These are phyloP conservation scores for Cyanocitta stelleri DNA, from an alignment of 2,113 vertebrate species.

Conservation along the genomic window DNA sequence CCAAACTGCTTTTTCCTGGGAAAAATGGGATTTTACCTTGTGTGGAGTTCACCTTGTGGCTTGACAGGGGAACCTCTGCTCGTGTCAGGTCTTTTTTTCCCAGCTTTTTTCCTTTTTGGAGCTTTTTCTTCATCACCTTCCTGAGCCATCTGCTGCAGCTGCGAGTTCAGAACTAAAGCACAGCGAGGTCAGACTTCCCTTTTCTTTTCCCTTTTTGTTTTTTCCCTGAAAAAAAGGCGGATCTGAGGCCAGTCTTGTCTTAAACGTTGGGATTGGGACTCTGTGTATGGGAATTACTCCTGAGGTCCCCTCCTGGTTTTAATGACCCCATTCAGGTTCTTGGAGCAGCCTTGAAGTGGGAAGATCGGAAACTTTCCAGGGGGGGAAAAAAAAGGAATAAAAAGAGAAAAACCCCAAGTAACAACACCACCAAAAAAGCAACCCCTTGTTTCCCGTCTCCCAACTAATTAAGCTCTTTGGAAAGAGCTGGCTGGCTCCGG, in stretches of 20 bases:
- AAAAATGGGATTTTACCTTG: background rate
- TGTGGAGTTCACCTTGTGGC: rapidly evolving
- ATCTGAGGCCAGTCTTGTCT: background rate
- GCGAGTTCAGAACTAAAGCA: rapidly evolving
- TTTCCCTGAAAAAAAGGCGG: rapidly evolving
- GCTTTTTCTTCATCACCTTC: background rate
- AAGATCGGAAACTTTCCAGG: rapidly evolving
- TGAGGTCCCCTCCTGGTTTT: background rate
- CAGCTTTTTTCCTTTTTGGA: background rate
- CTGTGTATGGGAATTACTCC: background rate
- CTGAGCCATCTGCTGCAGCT: background rate
- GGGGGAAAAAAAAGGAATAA: background rate
- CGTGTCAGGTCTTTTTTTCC: rapidly evolving
- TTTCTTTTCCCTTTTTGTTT: background rate
- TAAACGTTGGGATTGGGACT: background rate
- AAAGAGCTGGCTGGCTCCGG: background rate
- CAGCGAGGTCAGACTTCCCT: background rate
- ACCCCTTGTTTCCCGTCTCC: background rate
- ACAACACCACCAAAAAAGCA: background rate
- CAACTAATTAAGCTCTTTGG: background rate
- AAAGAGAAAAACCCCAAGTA: background rate
- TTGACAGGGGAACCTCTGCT: background rate
- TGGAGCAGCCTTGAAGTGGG: background rate
- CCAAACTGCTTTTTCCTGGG: background rate
- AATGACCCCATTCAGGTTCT: background rate